Conservation (phyloP, 2,113 vertebrate species). For the Isichthys henryi region DNA sequence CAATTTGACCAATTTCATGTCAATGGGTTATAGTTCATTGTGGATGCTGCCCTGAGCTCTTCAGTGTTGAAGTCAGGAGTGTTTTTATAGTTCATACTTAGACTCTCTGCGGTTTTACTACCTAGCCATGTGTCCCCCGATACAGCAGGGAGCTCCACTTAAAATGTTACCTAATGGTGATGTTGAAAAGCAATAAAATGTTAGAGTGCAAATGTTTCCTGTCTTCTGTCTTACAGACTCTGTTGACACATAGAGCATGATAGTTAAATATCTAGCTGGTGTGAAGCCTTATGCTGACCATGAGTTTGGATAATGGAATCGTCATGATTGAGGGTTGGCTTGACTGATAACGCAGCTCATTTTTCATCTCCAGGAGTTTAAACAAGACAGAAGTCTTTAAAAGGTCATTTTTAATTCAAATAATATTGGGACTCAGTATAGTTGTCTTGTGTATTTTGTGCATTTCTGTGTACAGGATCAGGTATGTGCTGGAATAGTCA, state of each 20-base stretch:
- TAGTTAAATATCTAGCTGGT: not conserved
- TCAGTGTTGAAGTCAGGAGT: not conserved
- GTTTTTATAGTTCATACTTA: not conserved
- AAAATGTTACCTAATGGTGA: not conserved
- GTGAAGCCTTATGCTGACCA: not conserved
- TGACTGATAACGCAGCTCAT: not conserved
- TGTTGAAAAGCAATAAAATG: not conserved
- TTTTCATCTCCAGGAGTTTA: not conserved
- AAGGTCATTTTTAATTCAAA: constrained; percentile 51
- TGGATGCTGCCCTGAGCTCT: not conserved
- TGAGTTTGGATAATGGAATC: not conserved
- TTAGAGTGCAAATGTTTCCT: not conserved
- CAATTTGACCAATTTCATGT: not conserved
- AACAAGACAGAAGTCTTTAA: constrained; percentile 11
- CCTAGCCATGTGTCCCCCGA: not conserved
- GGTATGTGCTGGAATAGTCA: constrained; percentile 59
- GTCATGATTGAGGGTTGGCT: not conserved
- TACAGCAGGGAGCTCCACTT: not conserved
- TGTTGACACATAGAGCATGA: not conserved
- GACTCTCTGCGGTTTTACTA: not conserved
- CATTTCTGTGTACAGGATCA: constrained; percentile 59
- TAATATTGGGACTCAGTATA: constrained; percentile 37
- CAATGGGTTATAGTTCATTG: not conserved
- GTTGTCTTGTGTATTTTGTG: constrained; percentile 28
- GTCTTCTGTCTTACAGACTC: not conserved